These are phyloP conservation scores for Spodoptera frugiperda DNA, from an alignment of 1,140 invertebrate species.

Conservation along the genomic window DNA sequence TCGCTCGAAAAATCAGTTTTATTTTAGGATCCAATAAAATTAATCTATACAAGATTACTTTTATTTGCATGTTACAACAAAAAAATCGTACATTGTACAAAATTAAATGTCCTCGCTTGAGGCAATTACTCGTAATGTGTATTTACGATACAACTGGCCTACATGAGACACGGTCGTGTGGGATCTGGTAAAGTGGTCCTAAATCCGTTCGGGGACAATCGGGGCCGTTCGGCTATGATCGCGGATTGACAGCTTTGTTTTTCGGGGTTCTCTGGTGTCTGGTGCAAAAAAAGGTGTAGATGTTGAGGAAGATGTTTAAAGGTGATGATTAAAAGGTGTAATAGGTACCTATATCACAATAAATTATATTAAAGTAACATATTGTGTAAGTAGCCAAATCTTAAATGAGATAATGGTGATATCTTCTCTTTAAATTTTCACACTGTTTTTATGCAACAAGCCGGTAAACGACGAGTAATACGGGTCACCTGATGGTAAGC, in stretches of 20 bases:
- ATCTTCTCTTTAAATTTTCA: too few relatives aligned
- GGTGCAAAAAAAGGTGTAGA: too few relatives aligned
- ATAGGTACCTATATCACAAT: too few relatives aligned
- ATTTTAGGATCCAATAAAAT: background rate
- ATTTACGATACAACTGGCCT: conserved; percentile 21
- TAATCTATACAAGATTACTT: background rate
- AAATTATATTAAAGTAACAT: too few relatives aligned
- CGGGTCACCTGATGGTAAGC: too few relatives aligned
- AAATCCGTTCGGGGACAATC: conserved; percentile 24
- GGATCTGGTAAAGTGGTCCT: conserved; percentile 21
- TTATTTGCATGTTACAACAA: conserved; percentile 6
- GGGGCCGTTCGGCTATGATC: conserved; percentile 4
- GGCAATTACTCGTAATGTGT: conserved; percentile 19
- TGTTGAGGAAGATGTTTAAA: too few relatives aligned
- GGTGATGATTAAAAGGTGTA: too few relatives aligned
- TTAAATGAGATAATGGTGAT: too few relatives aligned
- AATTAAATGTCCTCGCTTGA: conserved; percentile 16
- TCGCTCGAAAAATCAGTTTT: background rate
- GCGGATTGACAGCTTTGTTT: conserved; percentile 11
- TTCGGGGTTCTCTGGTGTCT: background rate
- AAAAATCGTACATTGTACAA: conserved; percentile 1
- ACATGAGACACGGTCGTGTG: background rate
- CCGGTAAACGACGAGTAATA: too few relatives aligned
- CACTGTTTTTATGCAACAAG: too few relatives aligned
- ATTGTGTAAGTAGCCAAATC: too few relatives aligned